A percentile compares a stretch with the other conserved stretches of the same genome.
Evolutionary conservation across 2,113 vertebrate species (phyloP).

Genomic region (Tragelaphus buxtoni): DNA sequence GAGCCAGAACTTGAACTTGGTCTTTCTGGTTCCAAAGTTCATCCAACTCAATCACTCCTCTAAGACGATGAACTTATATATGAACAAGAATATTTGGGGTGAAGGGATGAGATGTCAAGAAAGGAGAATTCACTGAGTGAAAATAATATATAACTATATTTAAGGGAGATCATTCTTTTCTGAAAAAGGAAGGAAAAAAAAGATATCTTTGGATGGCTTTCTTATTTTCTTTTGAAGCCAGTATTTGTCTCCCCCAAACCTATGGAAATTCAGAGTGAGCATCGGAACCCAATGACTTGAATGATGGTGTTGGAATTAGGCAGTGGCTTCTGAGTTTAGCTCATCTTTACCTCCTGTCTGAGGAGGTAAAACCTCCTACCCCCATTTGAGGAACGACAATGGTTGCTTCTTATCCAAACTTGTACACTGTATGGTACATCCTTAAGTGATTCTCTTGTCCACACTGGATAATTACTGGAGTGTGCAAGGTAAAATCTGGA

Average conservation of each 20-base stretch:
- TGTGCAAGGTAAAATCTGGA: neutral
- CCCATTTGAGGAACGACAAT: neutral
- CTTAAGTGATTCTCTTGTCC: neutral
- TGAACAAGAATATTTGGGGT: neutral
- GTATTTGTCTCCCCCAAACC: neutral
- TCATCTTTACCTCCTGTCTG: neutral
- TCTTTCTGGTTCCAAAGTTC: neutral
- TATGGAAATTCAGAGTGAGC: neutral
- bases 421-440: accelerated
- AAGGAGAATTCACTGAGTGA: neutral
- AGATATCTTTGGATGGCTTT: neutral
- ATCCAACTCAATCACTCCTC: neutral
- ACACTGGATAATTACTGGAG: neutral
- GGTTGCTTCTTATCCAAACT: neutral
- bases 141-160: neutral
- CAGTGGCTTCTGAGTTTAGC: neutral
- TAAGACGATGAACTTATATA: neutral
- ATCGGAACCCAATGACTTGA: neutral
- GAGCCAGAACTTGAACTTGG: neutral
- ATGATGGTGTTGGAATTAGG: neutral
- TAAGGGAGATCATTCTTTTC: neutral
- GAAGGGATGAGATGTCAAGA: neutral
- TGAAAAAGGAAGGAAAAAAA: neutral
- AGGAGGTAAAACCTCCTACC: neutral
- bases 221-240: neutral